A percentile compares a stretch with the other conserved stretches of the same genome.
Evolutionary conservation across 2,113 vertebrate species (phyloP).

Genomic region (Pycnonotus jocosus): DNA sequence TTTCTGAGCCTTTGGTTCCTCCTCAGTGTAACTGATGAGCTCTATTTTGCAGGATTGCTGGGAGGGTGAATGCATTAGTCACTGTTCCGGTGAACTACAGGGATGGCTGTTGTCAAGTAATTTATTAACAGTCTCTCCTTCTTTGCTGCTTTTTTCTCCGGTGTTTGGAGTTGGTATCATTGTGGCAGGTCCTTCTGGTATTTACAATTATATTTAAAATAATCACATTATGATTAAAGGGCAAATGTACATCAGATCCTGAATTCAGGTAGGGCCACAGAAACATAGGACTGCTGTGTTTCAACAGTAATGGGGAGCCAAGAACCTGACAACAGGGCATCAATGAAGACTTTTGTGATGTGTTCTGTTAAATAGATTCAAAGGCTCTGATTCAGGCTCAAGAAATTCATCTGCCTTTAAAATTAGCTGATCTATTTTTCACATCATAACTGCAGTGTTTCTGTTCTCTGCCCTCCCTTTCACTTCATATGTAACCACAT

Average conservation of each 20-base stretch:
- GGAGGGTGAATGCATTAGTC: not conserved
- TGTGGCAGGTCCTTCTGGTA: not conserved
- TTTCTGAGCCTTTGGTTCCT: not conserved
- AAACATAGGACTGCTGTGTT: not conserved
- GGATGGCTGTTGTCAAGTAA: not conserved
- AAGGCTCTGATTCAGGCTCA: not conserved
- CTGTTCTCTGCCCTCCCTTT: not conserved
- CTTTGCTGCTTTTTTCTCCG: not conserved
- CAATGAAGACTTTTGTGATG: not conserved
- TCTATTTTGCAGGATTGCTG: not conserved
- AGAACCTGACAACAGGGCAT: not conserved
- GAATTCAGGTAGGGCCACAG: not conserved
- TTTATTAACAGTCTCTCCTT: not conserved
- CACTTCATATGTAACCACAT: not conserved
- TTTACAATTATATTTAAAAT: not conserved
- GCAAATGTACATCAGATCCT: not conserved
- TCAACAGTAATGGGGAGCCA: not conserved
- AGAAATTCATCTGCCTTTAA: slow-evolving; percentile 14
- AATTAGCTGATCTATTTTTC: slow-evolving; percentile 31
- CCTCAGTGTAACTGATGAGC: not conserved
- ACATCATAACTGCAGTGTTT: not conserved
- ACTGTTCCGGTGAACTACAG: not conserved
- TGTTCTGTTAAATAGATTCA: not conserved
- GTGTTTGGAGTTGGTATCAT: not conserved
- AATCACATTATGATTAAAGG: not conserved